Base-by-base conservation (phyloP, 2,888 invertebrate species). In the Colletes collaris region DNA sequence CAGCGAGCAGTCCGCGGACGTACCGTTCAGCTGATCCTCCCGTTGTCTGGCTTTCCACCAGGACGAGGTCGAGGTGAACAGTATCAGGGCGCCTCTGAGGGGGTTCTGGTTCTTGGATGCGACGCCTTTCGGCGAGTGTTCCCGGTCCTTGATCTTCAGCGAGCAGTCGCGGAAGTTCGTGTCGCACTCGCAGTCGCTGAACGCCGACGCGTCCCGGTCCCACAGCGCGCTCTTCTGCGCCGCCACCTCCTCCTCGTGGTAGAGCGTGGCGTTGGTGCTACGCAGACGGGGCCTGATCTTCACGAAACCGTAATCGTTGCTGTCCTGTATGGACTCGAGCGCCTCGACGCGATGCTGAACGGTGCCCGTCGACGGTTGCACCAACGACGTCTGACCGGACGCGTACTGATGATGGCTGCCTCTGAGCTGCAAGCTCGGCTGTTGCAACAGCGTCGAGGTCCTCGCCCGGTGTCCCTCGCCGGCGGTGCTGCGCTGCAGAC, bases 391-490 rank as follows among this genome's bases (percentile, higher is more conserved):
- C 73, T 84, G 79, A 13, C 86, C 72, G 16, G 86, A 77, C 8
- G 86, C 62, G 71, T 86, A 80, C 53, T 89, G 89, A 44, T 88
- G 88, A 72, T 87, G 86, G 67, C 71, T 68, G 80, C 50, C 69
- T 79, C 62, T 84, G 74, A 85, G 64, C 56, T 86, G 86, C 27
- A 87, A 58, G 78, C 89, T 89, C 46, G 92, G 92, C 70, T 91
- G 92, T 65, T 93, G 93, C 53, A 93, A 91, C 67, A 93, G 87
- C n/a, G 93, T 94, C 59, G 93, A 93, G 46, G 93, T 93, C 87
- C 93, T 89, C 37, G 92, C 89, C 5, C 93, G 90, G 76, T 93
- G 93, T 35, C 90, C 90, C 46, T 91, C 92, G 73, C 86, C 87
- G 56, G 84, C 88, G 40, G 91, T 89, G 83, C 92, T 90, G 55